Conservation (phyloP, 2,888 invertebrate species). For the Oscheius sp. region DNA sequence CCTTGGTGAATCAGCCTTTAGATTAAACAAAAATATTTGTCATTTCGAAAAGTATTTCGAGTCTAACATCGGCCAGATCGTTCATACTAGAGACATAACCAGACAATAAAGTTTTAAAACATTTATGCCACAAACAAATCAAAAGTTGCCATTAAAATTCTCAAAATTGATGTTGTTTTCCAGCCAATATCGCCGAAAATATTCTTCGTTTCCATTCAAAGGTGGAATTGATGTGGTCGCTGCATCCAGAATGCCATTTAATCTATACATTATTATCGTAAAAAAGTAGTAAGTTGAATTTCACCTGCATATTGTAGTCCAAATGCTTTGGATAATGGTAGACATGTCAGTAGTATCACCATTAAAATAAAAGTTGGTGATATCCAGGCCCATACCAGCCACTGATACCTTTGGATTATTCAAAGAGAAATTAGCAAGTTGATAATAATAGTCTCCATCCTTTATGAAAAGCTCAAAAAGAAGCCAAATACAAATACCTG, state of each 20-base stretch:
- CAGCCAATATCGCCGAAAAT: not conserved
- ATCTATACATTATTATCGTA: not conserved
- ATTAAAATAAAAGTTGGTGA: not conserved
- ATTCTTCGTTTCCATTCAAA: not conserved
- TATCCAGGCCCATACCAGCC: not conserved
- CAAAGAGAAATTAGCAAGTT: not conserved
- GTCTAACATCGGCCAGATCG: no score
- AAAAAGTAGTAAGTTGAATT: not conserved
- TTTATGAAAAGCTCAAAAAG: not conserved
- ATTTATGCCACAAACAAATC: no score
- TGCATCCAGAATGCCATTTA: not conserved
- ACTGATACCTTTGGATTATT: not conserved
- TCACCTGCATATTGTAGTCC: slow-evolving; percentile 4
- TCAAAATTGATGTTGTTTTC: no score
- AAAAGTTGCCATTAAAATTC: no score
- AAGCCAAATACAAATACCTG: not conserved
- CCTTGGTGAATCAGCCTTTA: no score
- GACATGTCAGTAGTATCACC: not conserved
- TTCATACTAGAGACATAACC: no score
- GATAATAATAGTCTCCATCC: not conserved
- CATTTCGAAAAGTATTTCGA: no score
- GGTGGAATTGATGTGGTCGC: not conserved
- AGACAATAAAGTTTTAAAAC: no score
- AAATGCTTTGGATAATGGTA: not conserved
- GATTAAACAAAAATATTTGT: no score